phyloP scores from a whole-genome alignment of 2,113 vertebrate genomes.

The Psilopsiagon aurifrons region DNA sequence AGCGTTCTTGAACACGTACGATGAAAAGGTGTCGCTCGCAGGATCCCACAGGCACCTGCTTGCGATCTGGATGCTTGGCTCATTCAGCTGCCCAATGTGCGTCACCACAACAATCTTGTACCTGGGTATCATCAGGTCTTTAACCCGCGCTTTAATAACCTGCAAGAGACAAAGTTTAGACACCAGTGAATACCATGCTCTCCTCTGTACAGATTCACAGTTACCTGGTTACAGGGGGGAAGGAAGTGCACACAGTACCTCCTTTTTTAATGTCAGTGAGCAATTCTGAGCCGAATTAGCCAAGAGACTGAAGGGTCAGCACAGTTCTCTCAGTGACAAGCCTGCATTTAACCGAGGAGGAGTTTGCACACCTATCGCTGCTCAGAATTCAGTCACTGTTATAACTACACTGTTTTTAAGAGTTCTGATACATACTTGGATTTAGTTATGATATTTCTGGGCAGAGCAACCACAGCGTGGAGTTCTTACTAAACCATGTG shows the following conservation, averaged over 20 bases:
- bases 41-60: constrained; percentile 91
- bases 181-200: background rate
- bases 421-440: background rate
- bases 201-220: accelerated
- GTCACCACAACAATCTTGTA: constrained; percentile 87
- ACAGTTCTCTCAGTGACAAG: background rate
- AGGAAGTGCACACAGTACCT: background rate
- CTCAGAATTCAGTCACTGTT: background rate
- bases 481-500: accelerated
- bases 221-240: background rate
- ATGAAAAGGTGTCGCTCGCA: constrained; percentile 78
- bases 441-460: background rate
- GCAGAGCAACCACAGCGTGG: background rate
- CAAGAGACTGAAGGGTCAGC: background rate
- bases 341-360: background rate
- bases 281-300: background rate
- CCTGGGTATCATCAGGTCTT: constrained; percentile 83
- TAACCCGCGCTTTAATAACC: constrained; percentile 85
- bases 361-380: accelerated
- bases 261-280: background rate
- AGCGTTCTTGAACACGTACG: constrained; percentile 82
- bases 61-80: constrained; percentile 82
- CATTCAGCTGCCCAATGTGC: constrained; percentile 82
- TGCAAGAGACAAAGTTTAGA: constrained; percentile 14
- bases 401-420: accelerated